Conservation (phyloP, 1,140 invertebrate genomes). For the honey bee (Apis mellifera) region Amel_HAv3.1 CM009940.2:9083501-9084000, state of each 20-base stretch:
- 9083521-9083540: conserved; percentile 61
- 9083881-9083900: conserved; percentile 35
- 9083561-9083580: conserved; percentile 48
- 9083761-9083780: too few relatives aligned
- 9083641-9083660: not conserved
- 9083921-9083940: conserved; percentile 49
- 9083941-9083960: conserved; percentile 44
- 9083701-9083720: conserved; percentile 36
- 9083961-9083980: conserved; percentile 27
- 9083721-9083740: too few relatives aligned
- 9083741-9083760: too few relatives aligned
- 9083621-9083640: not conserved
- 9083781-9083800: not conserved
- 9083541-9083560: conserved; percentile 46
- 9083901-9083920: conserved; percentile 31
- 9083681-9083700: conserved; percentile 60
- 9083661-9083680: conserved; percentile 17
- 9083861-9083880: not conserved
- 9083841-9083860: too few relatives aligned
- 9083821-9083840: too few relatives aligned
- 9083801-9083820: not conserved
- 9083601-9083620: conserved; percentile 51
- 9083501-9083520: conserved; percentile 50
- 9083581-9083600: not conserved
- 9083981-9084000: conserved; percentile 50